Evolutionary conservation across 2,888 invertebrate genomes (phyloP), one percentile per base, ranked within the genome.

Genomic region (Pristionchus entomophagus): DNA sequence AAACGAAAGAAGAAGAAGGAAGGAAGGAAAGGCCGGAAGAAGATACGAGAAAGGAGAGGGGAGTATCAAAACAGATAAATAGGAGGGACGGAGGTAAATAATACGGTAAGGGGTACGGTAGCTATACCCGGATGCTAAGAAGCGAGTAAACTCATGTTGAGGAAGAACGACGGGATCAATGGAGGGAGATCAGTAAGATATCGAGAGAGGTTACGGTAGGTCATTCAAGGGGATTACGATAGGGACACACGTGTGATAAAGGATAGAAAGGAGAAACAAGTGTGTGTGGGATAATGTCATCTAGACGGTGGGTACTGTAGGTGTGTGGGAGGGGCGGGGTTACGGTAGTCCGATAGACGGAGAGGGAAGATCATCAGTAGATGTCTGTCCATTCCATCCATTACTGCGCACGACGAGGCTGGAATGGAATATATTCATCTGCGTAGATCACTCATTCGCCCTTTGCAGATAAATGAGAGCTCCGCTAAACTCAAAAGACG

Each of bases 321-420:
- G 32, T 6, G 8, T 45, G 45, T 6, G 14, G 26, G 10, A 73
- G 26, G 41, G 26, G n/a, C 26, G 19, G 10, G 73, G 41, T 38
- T 41, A 73, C 73, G 41, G 73, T 45, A 73, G 41, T 38, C 38
- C 8, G 35, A 69, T 4, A 4, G 69, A 22, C 22, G 69, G 38
- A 38, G n/a, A 69, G 38, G 38, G 69, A 69, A 22, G 17, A 41
- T 32, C 10, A 26, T 41, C 41, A n/a, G 29, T 35, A 32, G n/a
- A 73, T 19, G 3, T 5, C 3, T 19, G 35, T 41, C 41, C 35
- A 56, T 14, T 10, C 14, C 22, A 73, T 45, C 41, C 73, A 73
- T 41, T 73, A 73, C 73, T 73, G 73, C 41, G 12, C 73, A 26
- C 73, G 73, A 73, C 73, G 73, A 10, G 22, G n/a, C 73, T 73